Evolutionary conservation across 2,888 invertebrate genomes (phyloP), one percentile per base, ranked within the genome.

Genomic region (Drosophila lutescens): DNA sequence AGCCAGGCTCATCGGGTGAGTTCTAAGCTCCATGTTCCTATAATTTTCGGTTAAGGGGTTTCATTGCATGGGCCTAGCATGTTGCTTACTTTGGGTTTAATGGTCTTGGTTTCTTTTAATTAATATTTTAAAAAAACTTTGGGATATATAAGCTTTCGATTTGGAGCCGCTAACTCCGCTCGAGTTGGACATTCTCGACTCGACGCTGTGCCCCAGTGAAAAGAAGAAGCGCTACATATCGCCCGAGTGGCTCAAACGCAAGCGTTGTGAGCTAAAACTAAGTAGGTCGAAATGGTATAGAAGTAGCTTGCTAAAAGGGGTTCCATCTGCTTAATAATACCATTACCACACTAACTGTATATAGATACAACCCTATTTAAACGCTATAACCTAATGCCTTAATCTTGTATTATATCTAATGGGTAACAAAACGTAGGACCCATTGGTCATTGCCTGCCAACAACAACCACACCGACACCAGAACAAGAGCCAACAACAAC

Each of bases 1-100:
- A 91, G 86, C 91, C 92, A 72, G 92, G 92, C 80, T 90, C 91
- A 43, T 88, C 90, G 81, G 92, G 92, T 91, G 75, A 91, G 89
- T 54, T 89, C 20, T 9, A 7, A 63, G 20, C 34, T 38, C 6
- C 0, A 17, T 13, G n/a, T 41, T 12, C 36, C 5, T 0, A 17
- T 15, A 34, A 34, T 0, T 8, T 15, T 0, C 2, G 30, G 36
- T 43, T 44, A 10, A 4, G 36, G 43, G 53, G 10, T 10, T 10
- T 40, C 23, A 34, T 10, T 69, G 74, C 82, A 4, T 71, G 74
- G 82, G 73, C 34, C 47, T 71, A 75, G 75, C 66, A 65, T 65
- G 63, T 13, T 3, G 46, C 32, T 54, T 38, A 15, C 9, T 62
- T 32, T 53, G 51, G 53, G 36, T 15, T 53, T 20, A 43, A 41